Evolutionary conservation across 2,113 vertebrate genomes (phyloP).

Genomic region (Condylura cristata): DNA sequence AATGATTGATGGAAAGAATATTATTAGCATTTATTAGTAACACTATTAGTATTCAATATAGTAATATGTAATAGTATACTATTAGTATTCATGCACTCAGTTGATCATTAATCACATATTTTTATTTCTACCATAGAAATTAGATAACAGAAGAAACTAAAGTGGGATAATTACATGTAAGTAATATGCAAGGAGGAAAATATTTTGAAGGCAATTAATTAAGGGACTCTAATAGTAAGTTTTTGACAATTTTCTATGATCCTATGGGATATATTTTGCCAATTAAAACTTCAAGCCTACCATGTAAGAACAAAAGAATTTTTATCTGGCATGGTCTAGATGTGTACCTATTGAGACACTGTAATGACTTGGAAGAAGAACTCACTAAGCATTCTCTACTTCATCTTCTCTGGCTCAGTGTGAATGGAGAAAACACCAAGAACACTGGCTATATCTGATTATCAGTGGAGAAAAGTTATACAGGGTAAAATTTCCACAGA

Average conservation of each 20-base stretch:
- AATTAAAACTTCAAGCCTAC: not conserved
- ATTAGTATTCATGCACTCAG: not conserved
- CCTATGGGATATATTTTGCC: not conserved
- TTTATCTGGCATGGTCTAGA: not conserved
- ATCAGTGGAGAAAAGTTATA: constrained; percentile 13
- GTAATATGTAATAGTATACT: not conserved
- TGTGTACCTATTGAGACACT: not conserved
- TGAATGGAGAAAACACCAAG: not conserved
- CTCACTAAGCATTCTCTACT: not conserved
- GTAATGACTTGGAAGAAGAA: not conserved
- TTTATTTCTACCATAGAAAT: not conserved
- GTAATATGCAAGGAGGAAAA: not conserved
- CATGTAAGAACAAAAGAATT: not conserved
- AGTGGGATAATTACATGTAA: not conserved
- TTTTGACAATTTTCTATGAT: not conserved
- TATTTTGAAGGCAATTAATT: not conserved
- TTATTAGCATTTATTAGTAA: too few relatives aligned
- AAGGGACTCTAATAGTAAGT: not conserved
- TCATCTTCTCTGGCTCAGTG: not conserved
- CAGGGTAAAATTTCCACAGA: not conserved
- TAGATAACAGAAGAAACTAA: not conserved
- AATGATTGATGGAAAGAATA: too few relatives aligned
- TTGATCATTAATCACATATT: not conserved
- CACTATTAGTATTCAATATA: too few relatives aligned
- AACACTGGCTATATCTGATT: not conserved